Conservation (phyloP, 2,113 vertebrate species). For the Mungos mungo region DNA sequence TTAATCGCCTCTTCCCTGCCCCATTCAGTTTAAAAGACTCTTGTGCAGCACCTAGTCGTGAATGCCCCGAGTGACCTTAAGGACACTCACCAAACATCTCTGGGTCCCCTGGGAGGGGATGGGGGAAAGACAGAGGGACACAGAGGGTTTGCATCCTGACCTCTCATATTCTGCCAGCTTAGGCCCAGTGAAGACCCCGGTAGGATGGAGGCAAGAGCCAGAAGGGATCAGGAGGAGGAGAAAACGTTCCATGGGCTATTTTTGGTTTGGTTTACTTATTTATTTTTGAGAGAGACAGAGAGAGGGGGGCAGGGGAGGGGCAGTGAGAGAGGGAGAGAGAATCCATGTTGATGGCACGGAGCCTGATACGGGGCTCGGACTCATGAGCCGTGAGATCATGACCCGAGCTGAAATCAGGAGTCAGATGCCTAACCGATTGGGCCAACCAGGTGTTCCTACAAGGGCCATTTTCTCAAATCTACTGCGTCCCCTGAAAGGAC, state of each 20-base stretch:
- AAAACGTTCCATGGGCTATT: not conserved
- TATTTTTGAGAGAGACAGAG: too few species aligned
- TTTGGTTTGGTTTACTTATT: not conserved
- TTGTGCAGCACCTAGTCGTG: not conserved
- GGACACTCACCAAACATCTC: not conserved
- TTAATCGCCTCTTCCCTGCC: conserved; percentile 64
- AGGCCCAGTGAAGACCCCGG: not conserved
- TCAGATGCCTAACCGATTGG: too few species aligned
- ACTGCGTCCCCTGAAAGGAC: rapidly evolving
- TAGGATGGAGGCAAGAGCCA: not conserved
- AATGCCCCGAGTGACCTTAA: rapidly evolving
- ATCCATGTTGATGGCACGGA: too few species aligned
- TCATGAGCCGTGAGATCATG: too few species aligned
- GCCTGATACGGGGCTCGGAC: too few species aligned
- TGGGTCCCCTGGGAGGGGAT: not conserved
- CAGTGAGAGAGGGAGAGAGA: too few species aligned
- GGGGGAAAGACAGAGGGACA: rapidly evolving
- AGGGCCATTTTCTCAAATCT: not conserved
- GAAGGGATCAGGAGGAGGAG: not conserved
- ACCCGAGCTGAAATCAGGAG: too few species aligned
- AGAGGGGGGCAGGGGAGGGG: too few species aligned
- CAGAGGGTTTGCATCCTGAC: not conserved
- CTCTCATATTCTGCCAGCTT: not conserved
- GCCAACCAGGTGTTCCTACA: not conserved
- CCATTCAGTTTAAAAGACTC: conserved; percentile 64